Conservation (phyloP, 2,113 vertebrate genomes). For the Ictalurus punctatus region DNA sequence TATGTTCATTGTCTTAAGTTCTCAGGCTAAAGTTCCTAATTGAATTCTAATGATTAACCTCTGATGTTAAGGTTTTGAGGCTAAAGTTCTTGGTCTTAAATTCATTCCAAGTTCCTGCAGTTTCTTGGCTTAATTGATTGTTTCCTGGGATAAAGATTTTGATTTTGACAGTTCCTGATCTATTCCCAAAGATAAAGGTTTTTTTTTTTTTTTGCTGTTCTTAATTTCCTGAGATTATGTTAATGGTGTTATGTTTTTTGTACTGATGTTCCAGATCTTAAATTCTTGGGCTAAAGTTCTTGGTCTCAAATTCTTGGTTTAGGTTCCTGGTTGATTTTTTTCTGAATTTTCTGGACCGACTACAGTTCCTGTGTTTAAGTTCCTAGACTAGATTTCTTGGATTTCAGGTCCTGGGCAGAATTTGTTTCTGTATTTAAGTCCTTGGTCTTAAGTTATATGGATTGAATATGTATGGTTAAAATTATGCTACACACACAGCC, state of each 20-base stretch:
- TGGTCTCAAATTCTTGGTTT: not conserved
- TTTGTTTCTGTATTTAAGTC: not conserved
- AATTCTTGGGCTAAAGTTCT: not conserved
- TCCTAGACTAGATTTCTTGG: not conserved
- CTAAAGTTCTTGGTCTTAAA: not conserved
- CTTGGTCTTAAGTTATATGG: not conserved
- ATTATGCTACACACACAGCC: not conserved
- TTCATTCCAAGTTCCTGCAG: not conserved
- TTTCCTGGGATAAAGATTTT: not conserved
- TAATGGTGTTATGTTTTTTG: not conserved
- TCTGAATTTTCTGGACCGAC: not conserved
- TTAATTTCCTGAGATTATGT: not conserved
- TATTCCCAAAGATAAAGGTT: not conserved
- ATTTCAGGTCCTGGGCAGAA: not conserved
- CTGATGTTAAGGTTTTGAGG: not conserved
- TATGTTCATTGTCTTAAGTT: not conserved
- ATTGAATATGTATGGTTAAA: not conserved
- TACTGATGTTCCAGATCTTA: not conserved
- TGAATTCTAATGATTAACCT: not conserved
- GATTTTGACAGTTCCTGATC: not conserved
- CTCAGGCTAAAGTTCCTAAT: not conserved
- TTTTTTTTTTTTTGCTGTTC: too few species aligned
- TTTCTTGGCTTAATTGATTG: not conserved
- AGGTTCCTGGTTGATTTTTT: not conserved
- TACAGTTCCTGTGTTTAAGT: not conserved